Evolutionary conservation across 2,888 invertebrate genomes (phyloP), one percentile per base, ranked within the genome.

Genomic region (Eupithecia tripunctaria): DNA sequence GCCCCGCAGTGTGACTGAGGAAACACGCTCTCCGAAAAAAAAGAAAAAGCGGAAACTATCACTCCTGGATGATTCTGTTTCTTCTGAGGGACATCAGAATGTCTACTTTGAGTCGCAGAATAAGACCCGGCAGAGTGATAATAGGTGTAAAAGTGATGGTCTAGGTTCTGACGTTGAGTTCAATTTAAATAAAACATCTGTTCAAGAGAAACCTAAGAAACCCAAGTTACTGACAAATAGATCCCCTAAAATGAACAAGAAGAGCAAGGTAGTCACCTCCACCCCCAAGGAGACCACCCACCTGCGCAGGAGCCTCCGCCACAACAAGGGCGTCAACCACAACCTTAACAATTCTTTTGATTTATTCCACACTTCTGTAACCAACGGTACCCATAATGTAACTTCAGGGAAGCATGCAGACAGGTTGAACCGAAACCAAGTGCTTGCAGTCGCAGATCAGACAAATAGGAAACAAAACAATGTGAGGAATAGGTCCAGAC

Each of bases 31-130:
- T 1, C 86, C 88, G 12, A 85, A 85, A 71, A 92, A 89, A 75
- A 93, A 87, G 76, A 92, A 90, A 75, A 92, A 90, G 75, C 85
- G 90, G 77, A 93, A 92, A 78, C 74, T 91, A 18, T 86, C 90
- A 14, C 72, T 90, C 15, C 77, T 92, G 0, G 91, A 91, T 75
- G 88, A 91, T 73, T 91, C 91, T 14, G 82, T 79, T 1, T 89
- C 89, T 8, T 82, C 82, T 1, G 89, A 87, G 36, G 86, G 86
- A 77, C 87, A 86, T 51, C 87, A 87, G 41, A 90, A 92, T 85
- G 77, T 91, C 8, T 93, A 88, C 77, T 92, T 92, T 86, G 89
- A 91, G 47, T 83, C 91, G 6, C 85, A 86, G 51, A 84, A 83
- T 56, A 85, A 85, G 29, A 85, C 85, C 66, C 85, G 81, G 60